A percentile compares a stretch with the other conserved stretches of the same genome.
Conservation (phyloP, 92 coral and sea anemone genomes). For the Blastomussa wellsi region DNA sequence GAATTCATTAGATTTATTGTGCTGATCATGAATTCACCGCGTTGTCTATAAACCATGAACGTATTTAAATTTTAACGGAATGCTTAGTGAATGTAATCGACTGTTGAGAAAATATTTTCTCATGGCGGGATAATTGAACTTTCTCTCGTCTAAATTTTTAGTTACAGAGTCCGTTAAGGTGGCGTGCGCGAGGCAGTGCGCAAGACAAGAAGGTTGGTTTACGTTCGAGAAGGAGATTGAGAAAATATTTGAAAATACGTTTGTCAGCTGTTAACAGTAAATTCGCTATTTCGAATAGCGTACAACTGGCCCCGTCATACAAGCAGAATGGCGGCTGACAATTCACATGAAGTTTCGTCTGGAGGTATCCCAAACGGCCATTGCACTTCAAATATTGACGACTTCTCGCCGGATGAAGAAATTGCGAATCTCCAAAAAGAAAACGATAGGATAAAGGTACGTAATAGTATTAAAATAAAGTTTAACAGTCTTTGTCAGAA, state of each 20-base stretch:
- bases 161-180: neutral
- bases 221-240: neutral
- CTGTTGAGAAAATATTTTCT: neutral
- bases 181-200: neutral
- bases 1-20: conserved; percentile 23
- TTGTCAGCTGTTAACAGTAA: conserved; percentile 19
- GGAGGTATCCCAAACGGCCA: conserved; percentile 28
- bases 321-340: neutral
- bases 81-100: neutral
- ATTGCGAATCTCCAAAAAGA: conserved; percentile 51
- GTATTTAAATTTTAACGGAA: conserved; percentile 56
- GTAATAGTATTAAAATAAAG: neutral
- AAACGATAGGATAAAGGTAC: conserved; percentile 62
- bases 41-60: conserved; percentile 22
- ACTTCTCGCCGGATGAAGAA: conserved; percentile 48
- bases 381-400: neutral
- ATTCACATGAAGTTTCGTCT: neutral
- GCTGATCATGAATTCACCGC: conserved; percentile 20
- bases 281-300: neutral
- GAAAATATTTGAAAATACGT: conserved; percentile 17
- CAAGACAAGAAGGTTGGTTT: neutral
- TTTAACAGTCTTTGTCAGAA: neutral
- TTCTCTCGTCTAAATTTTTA: neutral
- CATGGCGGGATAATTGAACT: neutral
- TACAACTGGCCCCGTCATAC: neutral